phyloP scores from a whole-genome alignment of 2,888 invertebrate species.

The Tricholauxania praeusta region DNA sequence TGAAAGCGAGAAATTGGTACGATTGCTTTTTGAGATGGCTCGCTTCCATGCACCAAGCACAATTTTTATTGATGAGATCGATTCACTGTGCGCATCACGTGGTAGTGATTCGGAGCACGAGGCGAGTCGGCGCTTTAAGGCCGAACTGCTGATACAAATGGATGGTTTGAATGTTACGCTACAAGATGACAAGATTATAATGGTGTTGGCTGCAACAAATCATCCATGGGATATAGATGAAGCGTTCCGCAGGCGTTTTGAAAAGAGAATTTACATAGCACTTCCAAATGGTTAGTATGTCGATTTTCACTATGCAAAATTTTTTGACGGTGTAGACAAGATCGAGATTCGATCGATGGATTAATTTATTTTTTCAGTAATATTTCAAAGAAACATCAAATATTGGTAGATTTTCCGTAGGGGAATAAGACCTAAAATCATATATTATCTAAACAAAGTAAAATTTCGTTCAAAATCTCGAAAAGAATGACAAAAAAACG shows the following conservation, averaged over 20 bases:
- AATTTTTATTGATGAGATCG: conserved; percentile 92
- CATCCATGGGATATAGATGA: conserved; percentile 94
- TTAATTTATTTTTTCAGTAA: too few species aligned
- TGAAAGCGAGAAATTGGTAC: conserved; percentile 89
- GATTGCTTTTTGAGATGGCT: conserved; percentile 90
- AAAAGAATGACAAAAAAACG: too few species aligned
- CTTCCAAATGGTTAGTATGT: conserved; percentile 76
- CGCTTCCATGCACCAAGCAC: conserved; percentile 90
- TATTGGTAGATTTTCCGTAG: too few species aligned
- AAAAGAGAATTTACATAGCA: conserved; percentile 90
- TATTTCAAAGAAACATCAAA: not conserved
- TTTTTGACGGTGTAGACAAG: not conserved
- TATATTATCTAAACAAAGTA: too few species aligned
- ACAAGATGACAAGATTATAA: conserved; percentile 78
- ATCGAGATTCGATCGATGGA: too few species aligned
- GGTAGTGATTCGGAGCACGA: conserved; percentile 91
- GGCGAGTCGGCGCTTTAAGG: conserved; percentile 86
- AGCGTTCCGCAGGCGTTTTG: conserved; percentile 85
- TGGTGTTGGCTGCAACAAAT: conserved; percentile 92
- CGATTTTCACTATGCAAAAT: not conserved
- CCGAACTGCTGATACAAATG: conserved; percentile 91
- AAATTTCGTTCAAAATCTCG: too few species aligned
- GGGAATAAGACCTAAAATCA: too few species aligned
- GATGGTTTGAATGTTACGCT: conserved; percentile 80
- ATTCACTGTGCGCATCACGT: conserved; percentile 84